A percentile compares a stretch with the other conserved stretches of the same genome.
Evolutionary conservation across 53 echinoderm and acorn worm genomes (phyloP).

Genomic region (Henricia sp.): DNA sequence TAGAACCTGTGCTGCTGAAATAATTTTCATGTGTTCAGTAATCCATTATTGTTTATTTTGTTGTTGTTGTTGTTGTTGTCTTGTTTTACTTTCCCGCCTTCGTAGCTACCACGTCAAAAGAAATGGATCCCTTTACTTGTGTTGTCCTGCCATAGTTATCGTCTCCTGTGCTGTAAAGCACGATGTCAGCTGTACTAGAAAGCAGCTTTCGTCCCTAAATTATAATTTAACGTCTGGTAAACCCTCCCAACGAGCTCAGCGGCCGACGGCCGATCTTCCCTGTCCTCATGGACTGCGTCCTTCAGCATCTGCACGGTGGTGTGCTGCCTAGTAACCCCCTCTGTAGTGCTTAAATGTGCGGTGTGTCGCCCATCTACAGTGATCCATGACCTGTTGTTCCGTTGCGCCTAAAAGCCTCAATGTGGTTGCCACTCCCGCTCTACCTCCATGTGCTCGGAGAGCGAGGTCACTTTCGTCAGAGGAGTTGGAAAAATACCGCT

Average conservation of each 20-base stretch:
- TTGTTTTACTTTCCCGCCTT: too few relatives aligned
- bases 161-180: too few relatives aligned
- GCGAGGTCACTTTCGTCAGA: not conserved
- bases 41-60: too few relatives aligned
- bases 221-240: not conserved
- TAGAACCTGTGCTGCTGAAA: too few relatives aligned
- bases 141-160: too few relatives aligned
- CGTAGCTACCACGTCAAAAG: too few relatives aligned
- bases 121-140: too few relatives aligned
- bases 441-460: not conserved
- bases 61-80: too few relatives aligned
- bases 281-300: not conserved
- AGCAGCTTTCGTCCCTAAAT: not conserved
- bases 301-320: not conserved
- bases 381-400: slow-evolving; percentile 6
- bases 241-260: not conserved
- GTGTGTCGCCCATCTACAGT: not conserved
- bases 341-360: not conserved
- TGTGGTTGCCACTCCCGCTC: not conserved
- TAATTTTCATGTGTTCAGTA: too few relatives aligned
- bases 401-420: not conserved
- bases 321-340: not conserved
- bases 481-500: not conserved
- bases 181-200: too few relatives aligned
- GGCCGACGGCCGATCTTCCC: not conserved